Conservation (phyloP, 2,888 invertebrate genomes). For the Rhimphoctona megacephalus region DNA sequence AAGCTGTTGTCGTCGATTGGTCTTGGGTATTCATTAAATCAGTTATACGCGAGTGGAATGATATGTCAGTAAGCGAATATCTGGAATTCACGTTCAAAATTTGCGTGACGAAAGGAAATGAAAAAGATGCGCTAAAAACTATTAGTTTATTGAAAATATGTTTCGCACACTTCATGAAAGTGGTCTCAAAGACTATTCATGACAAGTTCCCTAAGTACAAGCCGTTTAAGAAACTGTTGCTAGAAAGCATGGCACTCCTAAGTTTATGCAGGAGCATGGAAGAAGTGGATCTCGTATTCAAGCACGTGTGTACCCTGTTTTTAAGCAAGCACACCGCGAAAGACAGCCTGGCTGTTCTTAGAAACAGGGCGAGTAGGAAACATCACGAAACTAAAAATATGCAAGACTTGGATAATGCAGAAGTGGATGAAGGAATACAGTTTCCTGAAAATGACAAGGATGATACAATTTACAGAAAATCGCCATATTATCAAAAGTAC, state of each 20-base stretch:
- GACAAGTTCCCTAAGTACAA: constrained; percentile 39
- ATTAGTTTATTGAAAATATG: constrained; percentile 56
- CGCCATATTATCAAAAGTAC: not conserved
- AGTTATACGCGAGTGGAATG: not conserved
- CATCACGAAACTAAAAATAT: not conserved
- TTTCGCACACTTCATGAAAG: constrained; percentile 65
- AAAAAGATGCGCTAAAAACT: not conserved
- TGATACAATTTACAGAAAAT: not conserved
- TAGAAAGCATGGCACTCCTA: constrained; percentile 65
- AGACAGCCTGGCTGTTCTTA: no score
- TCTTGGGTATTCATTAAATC: constrained; percentile 13
- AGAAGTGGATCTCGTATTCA: constrained; percentile 56
- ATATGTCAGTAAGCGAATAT: not conserved
- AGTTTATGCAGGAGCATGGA: constrained; percentile 54
- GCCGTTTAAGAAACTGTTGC: constrained; percentile 48
- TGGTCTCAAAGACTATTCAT: constrained; percentile 39
- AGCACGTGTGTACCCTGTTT: constrained; percentile 20
- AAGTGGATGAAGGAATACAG: not conserved
- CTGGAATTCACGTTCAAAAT: constrained; percentile 40
- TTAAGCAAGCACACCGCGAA: not conserved
- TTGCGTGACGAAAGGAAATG: not conserved
- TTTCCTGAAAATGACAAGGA: not conserved
- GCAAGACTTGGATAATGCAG: not conserved
- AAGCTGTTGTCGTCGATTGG: constrained; percentile 12
- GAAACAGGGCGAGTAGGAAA: not conserved